Conservation (phyloP, 2,797 vertebrate species). For the Chiloscyllium punctatum region DNA sequence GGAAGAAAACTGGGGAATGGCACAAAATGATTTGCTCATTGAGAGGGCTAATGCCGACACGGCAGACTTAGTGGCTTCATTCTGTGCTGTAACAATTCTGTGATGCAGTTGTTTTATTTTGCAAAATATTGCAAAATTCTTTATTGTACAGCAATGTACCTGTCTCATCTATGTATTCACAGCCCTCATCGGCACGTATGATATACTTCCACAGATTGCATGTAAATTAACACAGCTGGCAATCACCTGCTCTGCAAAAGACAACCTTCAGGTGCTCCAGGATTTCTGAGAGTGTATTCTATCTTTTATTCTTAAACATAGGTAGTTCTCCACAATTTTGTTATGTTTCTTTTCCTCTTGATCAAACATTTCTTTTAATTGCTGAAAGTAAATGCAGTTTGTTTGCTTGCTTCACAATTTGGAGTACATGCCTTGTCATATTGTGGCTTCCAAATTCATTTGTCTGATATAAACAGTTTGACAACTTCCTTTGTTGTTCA, state of each 20-base stretch:
- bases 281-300: not conserved
- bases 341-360: not conserved
- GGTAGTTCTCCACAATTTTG: not conserved
- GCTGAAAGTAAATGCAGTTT: not conserved
- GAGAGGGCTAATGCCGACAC: no score
- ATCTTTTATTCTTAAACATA: not conserved
- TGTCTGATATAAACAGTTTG: not conserved
- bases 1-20: no score
- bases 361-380: not conserved
- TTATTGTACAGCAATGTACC: no score
- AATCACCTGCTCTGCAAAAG: not conserved
- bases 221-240: not conserved
- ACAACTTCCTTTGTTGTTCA: constrained; percentile 9
- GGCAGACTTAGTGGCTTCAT: no score
- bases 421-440: not conserved
- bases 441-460: not conserved
- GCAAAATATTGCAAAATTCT: no score
- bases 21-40: no score
- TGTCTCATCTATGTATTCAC: not conserved
- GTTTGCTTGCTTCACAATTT: not conserved
- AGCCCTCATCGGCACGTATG: not conserved
- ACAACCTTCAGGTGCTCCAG: not conserved
- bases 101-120: no score
- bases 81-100: no score
- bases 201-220: not conserved